Evolutionary conservation across 1,140 invertebrate species (phyloP).

Genomic region (Trichonephila clavipes): DNA sequence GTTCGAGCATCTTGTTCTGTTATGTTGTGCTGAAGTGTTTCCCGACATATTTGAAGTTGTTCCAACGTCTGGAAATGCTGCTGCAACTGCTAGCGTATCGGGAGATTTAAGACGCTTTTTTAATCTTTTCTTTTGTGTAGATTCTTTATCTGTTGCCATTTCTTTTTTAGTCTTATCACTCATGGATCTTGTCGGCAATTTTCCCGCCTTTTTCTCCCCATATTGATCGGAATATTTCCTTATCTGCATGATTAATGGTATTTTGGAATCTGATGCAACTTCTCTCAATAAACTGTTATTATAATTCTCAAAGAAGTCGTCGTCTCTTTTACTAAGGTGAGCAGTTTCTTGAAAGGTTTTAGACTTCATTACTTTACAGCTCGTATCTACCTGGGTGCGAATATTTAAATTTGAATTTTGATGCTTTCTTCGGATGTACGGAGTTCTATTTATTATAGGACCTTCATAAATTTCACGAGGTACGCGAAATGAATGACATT

Average conservation of each 20-base stretch:
- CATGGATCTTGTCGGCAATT: slow-evolving; percentile 30
- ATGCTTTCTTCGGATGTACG: slow-evolving; percentile 4
- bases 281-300: slow-evolving; percentile 31
- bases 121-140: slow-evolving; percentile 19
- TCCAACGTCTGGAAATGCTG: background rate
- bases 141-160: slow-evolving; percentile 10
- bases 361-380: background rate
- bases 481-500: slow-evolving; percentile 36
- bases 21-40: background rate
- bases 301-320: background rate
- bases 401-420: background rate
- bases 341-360: background rate
- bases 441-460: background rate
- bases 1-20: background rate
- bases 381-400: background rate
- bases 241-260: slow-evolving; percentile 35
- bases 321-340: background rate
- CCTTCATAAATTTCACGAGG: background rate
- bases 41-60: background rate
- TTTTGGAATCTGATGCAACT: slow-evolving; percentile 62
- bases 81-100: background rate
- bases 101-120: slow-evolving; percentile 67
- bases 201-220: background rate
- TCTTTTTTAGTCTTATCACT: slow-evolving; percentile 55
- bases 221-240: background rate